These are phyloP conservation scores for Athene noctua DNA, from an alignment of 2,113 vertebrate species.

Conservation along the genomic window DNA sequence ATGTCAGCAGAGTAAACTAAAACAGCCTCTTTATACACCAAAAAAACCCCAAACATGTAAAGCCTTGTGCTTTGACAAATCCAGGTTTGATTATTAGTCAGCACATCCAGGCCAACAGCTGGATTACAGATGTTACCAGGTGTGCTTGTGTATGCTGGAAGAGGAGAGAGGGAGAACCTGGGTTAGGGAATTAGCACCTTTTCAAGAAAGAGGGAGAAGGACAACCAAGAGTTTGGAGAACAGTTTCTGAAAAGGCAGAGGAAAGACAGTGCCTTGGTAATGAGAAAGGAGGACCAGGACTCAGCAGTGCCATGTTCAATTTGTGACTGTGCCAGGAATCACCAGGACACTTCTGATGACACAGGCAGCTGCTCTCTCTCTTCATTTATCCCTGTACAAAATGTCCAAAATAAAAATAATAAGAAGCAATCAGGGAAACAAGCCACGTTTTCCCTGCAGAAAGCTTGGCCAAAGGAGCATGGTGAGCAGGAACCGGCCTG, in stretches of 20 bases:
- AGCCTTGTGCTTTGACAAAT: neutral
- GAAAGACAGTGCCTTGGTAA: neutral
- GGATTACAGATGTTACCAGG: neutral
- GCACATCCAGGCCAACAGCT: neutral
- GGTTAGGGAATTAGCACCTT: neutral
- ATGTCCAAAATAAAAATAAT: neutral
- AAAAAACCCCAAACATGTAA: neutral
- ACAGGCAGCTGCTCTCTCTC: accelerated
- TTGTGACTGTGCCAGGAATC: neutral
- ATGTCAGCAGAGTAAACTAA: neutral
- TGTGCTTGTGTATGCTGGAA: neutral
- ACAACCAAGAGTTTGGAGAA: accelerated
- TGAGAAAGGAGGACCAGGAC: neutral
- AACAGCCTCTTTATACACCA: neutral
- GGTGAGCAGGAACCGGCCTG: neutral
- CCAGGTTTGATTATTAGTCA: neutral
- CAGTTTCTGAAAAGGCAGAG: neutral
- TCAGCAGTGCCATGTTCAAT: accelerated
- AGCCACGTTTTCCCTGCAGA: neutral
- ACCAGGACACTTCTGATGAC: accelerated
- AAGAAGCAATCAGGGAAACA: neutral
- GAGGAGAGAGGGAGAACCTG: accelerated
- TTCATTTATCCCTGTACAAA: neutral
- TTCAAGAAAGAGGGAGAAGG: neutral
- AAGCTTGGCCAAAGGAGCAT: neutral